A percentile compares a stretch with the other conserved stretches of the same genome.
Conservation (phyloP, 2,888 invertebrate genomes). For the Lithophane semibrunnea region DNA sequence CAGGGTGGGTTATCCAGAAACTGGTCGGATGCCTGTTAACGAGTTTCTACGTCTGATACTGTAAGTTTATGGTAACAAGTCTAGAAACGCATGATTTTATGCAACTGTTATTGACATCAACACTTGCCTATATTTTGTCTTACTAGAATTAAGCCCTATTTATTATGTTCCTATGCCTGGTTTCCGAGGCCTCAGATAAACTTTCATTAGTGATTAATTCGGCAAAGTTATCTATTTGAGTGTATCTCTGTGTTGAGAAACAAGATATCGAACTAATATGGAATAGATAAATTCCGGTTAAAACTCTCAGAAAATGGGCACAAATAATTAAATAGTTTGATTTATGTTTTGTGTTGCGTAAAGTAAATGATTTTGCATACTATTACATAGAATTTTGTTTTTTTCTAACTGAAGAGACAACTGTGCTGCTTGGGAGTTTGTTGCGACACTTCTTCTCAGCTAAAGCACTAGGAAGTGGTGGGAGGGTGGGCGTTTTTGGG, state of each 20-base stretch:
- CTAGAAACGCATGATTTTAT: not conserved
- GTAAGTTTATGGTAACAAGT: conserved; percentile 25
- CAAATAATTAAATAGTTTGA: not conserved
- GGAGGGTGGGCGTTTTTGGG: too few relatives aligned
- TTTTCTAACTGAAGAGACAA: too few relatives aligned
- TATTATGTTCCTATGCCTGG: not conserved
- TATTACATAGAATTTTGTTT: too few relatives aligned
- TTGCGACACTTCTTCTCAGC: too few relatives aligned
- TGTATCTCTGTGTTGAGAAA: not conserved
- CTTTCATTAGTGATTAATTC: not conserved
- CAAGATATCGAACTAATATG: not conserved
- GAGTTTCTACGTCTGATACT: conserved; percentile 32
- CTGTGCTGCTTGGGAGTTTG: too few relatives aligned
- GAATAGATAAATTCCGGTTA: not conserved
- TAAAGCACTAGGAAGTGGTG: too few relatives aligned
- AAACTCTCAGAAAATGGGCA: not conserved
- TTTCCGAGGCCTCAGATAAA: not conserved
- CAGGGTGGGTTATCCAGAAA: conserved; percentile 8
- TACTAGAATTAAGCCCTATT: too few relatives aligned
- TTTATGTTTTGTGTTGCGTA: too few relatives aligned
- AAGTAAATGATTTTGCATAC: too few relatives aligned
- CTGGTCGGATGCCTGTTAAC: conserved; percentile 41
- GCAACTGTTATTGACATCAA: not conserved
- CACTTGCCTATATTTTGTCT: too few relatives aligned
- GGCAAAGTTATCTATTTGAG: not conserved